Evolutionary conservation across 2,888 invertebrate genomes (phyloP), one percentile per base, ranked within the genome.

Genomic region (Hypsopygia costalis): DNA sequence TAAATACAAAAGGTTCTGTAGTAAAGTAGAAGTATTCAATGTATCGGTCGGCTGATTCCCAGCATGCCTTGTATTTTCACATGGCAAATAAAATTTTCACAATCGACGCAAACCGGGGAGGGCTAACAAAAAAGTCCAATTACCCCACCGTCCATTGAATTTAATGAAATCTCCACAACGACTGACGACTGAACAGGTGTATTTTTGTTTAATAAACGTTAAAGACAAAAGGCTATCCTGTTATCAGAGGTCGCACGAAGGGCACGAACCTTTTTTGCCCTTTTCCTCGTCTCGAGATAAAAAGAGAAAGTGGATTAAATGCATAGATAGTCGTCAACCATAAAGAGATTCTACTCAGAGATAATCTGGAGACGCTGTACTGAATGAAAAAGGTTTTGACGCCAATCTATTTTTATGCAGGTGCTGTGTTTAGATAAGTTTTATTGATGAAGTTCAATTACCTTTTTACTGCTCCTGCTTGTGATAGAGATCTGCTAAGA

Each of bases 301-400:
- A 82, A 78, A 76, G 61, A 67, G 71, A 80, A 74, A 81, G 77
- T 79, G 81, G 83, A 83, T 82, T 83, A 81, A 82, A 81, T 77
- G 79, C 75, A 73, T 66, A 78, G 83, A 83, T 83, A 82, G 69
- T 73, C 61, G 68, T 67, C 69, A 62, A 56, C 72, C 69, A 71
- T 77, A 77, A 76, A 77, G 67, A 77, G 77, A 79, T 79, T 64
- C 60, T 52, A 67, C 62, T 65, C 55, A 40, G 47, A 65, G 78
- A 79, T 79, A 71, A 70, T 58, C 56, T 54, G 46, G 49, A 60
- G 51, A 54, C 61, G 63, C 59, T 53, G 16, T 16, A 16, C 16
- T 16, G 47, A 49, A 54, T 41, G 42, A 28, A 56, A 58, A 62
- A 61, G 55, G 55, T 56, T 61, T 58, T 46, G 41, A 43, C 44